Evolutionary conservation across 1,140 invertebrate species (phyloP).

Genomic region (Medauroidea extradentata): DNA sequence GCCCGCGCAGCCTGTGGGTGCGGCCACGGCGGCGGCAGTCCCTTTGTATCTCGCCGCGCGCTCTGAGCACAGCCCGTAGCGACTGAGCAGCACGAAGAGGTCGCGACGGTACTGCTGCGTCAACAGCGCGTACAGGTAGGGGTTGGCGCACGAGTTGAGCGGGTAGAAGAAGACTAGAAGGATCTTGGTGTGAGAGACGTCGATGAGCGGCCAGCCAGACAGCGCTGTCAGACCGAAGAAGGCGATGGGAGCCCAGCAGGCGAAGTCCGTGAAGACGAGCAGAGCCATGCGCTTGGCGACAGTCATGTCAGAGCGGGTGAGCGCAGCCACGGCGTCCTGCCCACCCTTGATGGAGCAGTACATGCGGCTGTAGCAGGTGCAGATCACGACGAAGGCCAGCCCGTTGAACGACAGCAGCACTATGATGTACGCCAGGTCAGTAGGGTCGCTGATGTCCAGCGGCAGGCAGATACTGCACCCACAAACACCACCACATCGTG

Average conservation of each 20-base stretch:
- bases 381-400: slow-evolving; percentile 49
- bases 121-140: slow-evolving; percentile 60
- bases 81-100: slow-evolving; percentile 48
- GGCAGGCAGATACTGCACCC: slow-evolving; percentile 64
- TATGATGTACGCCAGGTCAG: slow-evolving; percentile 54
- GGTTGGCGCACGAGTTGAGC: slow-evolving; percentile 61
- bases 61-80: slow-evolving; percentile 27
- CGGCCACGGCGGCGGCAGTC: background rate
- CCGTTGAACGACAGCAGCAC: slow-evolving; percentile 48
- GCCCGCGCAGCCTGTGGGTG: background rate
- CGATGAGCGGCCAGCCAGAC: slow-evolving; percentile 54
- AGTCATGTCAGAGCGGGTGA: slow-evolving; percentile 21
- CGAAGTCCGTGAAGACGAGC: slow-evolving; percentile 61
- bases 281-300: slow-evolving; percentile 60
- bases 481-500: too few relatives aligned
- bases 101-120: slow-evolving; percentile 58
- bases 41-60: slow-evolving; percentile 24
- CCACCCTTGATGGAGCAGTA: slow-evolving; percentile 44
- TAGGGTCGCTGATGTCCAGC: slow-evolving; percentile 57
- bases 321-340: slow-evolving; percentile 20
- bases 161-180: slow-evolving; percentile 63
- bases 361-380: slow-evolving; percentile 52
- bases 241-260: slow-evolving; percentile 55
- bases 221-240: slow-evolving; percentile 57
- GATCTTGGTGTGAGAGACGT: slow-evolving; percentile 38